Evolutionary conservation across 2,797 vertebrate species (phyloP), one percentile per base, ranked within the genome.

Genomic region (Triplophysa bombifrons): DNA sequence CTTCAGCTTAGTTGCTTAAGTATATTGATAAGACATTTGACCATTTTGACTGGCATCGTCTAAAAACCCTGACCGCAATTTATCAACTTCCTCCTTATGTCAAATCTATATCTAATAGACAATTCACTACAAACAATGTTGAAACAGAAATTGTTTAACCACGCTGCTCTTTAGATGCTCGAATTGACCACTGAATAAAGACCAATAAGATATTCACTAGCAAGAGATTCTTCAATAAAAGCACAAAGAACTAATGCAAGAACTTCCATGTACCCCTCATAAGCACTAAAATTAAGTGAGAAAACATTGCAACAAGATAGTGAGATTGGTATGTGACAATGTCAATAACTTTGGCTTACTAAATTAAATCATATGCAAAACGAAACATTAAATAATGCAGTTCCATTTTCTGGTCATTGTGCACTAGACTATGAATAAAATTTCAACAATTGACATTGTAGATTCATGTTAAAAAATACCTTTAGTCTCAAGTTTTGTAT

Each of bases 291-390:
- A 30, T 63, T 12, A 38, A n/a, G 10, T 41, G 9, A 38, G 17
- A 63, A 64, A 64, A 34, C 27, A 38, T 8, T 63, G 60, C 27
- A 41, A 30, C 30, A 34, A 34, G 30, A 64, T 64, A 9, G 19
- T 30, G 30, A 38, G 30, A 65, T 16, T 25, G 16, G 1, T 74
- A 60, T 74, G 12, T 48, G 53, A 58, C 64, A 56, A 51, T 76
- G 22, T 38, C 67, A 48, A 30, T 61, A 56, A 63, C 51, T 50
- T 14, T 61, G 1, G 58, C 60, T 34, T 34, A 63, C 25, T 63
- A 14, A 30, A 53, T 41, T n/a, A 78, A 22, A 1, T 34, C 5
- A 51, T 71, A 51, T 38, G 16, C 56, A 71, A 61, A 51, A 71
- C 44, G n/a, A 27, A 14, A 60, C 12, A 44, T 51, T 19, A 38